Base-by-base conservation (phyloP, 2,888 invertebrate species). In the Andrena chrysosceles region DNA sequence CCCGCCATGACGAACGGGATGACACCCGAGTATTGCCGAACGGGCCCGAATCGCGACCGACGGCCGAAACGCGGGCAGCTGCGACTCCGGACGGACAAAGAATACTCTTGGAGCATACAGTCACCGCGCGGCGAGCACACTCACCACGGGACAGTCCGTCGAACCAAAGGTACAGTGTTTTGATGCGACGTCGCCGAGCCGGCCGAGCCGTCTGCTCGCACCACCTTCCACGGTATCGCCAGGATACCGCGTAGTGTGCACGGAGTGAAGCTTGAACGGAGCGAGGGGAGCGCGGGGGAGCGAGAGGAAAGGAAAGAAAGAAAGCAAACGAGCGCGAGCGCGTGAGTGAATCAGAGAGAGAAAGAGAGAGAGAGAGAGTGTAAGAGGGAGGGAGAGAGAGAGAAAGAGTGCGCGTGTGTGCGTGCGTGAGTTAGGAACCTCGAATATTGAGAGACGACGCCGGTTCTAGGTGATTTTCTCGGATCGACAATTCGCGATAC, bases 41-140 rank as follows among this genome's bases (percentile, higher is more conserved):
- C 82, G 56, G n/a, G 31, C 69, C 89, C 93, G 93, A 93, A 69
- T 62, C 48, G 48, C 74, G 69, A 80, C 90, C 91, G 91, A 85
- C 86, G 77, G 81, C 76, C 89, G 92, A 93, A 93, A 93, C 93
- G 92, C 93, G 92, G 93, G 93, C 93, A 93, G 93, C 93, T 93
- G 93, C 92, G 91, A 90, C 91, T 91, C 91, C 90, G 80, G 26
- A 87, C 91, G 93, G 93, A 93, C 93, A 93, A 94, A 94, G 93
- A 93, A 93, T 93, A 91, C 89, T 90, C 93, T 91, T 89, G 90
- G 90, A 92, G 91, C 89, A 90, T 89, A 93, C 93, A 93, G 93
- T 92, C 93, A 93, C 90, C 92, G 93, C 93, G 93, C 93, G 93
- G 93, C 93, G 91, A 93, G 93, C 93, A 93, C 93, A 93, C 93